Evolutionary conservation across 2,888 invertebrate genomes (phyloP).

Genomic region (Steinernema hermaphroditum): DNA sequence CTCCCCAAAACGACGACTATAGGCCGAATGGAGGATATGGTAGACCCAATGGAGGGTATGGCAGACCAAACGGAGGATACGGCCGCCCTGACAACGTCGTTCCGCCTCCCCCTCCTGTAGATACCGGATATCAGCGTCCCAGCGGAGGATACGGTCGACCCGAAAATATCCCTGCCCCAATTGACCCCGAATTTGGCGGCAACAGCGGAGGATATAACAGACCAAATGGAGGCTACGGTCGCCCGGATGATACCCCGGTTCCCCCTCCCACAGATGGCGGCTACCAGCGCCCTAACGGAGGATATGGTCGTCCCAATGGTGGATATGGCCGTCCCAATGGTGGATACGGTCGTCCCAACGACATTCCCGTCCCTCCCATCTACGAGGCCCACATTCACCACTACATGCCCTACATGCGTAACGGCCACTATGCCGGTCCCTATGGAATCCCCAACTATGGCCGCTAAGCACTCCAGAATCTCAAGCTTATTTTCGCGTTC

Average conservation of each 20-base stretch:
- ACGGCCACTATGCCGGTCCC: constrained; percentile 24
- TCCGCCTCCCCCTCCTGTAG: constrained; percentile 2
- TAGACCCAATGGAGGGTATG: constrained; percentile 1
- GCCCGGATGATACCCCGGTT: not conserved
- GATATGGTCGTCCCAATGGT: not conserved
- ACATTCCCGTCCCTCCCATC: not conserved
- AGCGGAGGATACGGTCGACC: constrained; percentile 19
- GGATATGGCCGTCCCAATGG: constrained; percentile 1
- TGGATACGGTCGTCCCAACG: constrained; percentile 2
- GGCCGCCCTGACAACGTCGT: not conserved
- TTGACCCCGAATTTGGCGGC: not conserved
- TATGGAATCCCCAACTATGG: constrained; percentile 13
- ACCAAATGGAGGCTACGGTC: not conserved
- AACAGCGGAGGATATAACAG: not conserved
- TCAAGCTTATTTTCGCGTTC: not conserved
- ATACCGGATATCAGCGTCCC: constrained; percentile 12
- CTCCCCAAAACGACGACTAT: constrained; percentile 23
- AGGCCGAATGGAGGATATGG: not conserved
- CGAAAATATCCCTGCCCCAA: not conserved
- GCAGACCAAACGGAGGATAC: constrained; percentile 13
- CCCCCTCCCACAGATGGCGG: not conserved
- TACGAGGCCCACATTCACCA: not conserved
- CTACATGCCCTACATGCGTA: not conserved
- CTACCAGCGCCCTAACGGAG: constrained; percentile 27
- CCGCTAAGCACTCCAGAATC: not conserved